These are phyloP conservation scores for Bombus sylvicola DNA, from an alignment of 1,140 invertebrate species.

Conservation along the genomic window DNA sequence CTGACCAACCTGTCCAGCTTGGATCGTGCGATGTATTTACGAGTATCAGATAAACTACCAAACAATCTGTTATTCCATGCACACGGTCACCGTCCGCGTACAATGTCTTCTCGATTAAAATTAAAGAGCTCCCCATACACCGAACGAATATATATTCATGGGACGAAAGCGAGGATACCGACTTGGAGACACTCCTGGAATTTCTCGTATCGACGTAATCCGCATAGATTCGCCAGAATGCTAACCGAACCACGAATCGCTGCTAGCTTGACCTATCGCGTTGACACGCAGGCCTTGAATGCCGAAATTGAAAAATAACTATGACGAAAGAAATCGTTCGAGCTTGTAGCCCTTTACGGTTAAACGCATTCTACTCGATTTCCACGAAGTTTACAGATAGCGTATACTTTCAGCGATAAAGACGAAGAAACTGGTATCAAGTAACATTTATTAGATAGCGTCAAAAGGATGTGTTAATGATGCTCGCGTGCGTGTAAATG, in stretches of 20 bases:
- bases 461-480: conserved; percentile 16
- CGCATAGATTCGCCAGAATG: neutral
- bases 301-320: neutral
- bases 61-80: conserved; percentile 47
- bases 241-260: neutral
- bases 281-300: neutral
- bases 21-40: conserved; percentile 14
- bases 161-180: conserved; percentile 12
- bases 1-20: neutral
- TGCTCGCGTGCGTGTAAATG: conserved; percentile 19
- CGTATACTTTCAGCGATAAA: too few species aligned
- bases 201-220: conserved; percentile 1
- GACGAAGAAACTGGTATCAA: too few species aligned
- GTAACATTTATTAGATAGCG: neutral
- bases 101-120: conserved; percentile 39
- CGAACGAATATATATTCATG: conserved; percentile 46
- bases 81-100: neutral
- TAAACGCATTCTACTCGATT: neutral
- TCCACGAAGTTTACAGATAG: neutral
- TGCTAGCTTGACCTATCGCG: neutral
- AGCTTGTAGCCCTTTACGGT: neutral
- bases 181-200: conserved; percentile 17
- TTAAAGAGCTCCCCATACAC: conserved; percentile 39
- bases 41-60: conserved; percentile 9
- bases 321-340: neutral